Base-by-base conservation (phyloP, 1,140 invertebrate genomes). In the Panagrolaimus sp. region DNA sequence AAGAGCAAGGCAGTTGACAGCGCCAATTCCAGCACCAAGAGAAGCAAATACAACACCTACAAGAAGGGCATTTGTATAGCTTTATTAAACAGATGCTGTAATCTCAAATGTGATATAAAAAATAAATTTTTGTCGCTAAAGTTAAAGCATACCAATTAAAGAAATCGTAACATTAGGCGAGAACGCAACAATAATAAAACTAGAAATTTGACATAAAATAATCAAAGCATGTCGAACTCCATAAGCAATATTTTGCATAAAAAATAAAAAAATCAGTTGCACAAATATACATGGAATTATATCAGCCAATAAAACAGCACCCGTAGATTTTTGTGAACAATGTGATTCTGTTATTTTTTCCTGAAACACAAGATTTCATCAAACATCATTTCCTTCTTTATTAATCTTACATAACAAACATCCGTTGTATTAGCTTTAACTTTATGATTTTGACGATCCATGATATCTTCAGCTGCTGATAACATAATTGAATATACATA, bases 271-370 rank as follows among this genome's bases (percentile, higher is more conserved):
- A 3, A 62, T 64, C 13, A 72, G 27, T 57, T 76, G 79, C n/a
- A 78, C 67, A 27, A 78, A 16, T 23, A 76, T 8, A 16, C 53
- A 25, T 27, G 74, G 74, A 14, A 79, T 16, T 31, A 76, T 77
- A 48, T 79, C 77, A 8, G 74, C 74, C 31, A 76, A 57, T 1
- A 76, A 61, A 27, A 76, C 65, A 38, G 77, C 76, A 11, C 74
- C 74, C 0, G 68, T 70, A 5, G 72, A 51, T 16, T 45, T 44
- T 0, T 16, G 16, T 38, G 45, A 42, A 53, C 61, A 74, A 42
- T 63, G 27, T 8, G 38, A 23, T 42, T 63, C 62, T 1, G 62
- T 63, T 63, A 42, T 63, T 20, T 63, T 63, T 20, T 25, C 13
- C 51, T 57, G 4, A 57, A 25, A 11, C 4, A 53, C 11, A 53